phyloP scores from a whole-genome alignment of 2,888 invertebrate species.

The Dendrolimus pini region DNA sequence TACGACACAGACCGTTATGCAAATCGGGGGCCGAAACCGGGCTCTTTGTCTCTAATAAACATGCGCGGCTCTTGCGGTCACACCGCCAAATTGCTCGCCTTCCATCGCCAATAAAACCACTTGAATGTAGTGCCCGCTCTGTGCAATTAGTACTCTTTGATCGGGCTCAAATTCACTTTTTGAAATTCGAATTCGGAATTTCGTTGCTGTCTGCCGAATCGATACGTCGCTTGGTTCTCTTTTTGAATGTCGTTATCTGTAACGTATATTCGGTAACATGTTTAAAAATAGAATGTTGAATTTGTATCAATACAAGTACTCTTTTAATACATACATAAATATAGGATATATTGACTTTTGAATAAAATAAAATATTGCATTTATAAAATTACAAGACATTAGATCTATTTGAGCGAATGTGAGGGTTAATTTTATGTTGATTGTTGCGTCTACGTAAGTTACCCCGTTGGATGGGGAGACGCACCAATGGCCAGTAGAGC shows the following conservation, averaged over 20 bases:
- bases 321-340: too few relatives aligned
- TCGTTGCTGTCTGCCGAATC: background rate
- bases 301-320: too few relatives aligned
- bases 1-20: constrained; percentile 73
- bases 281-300: too few relatives aligned
- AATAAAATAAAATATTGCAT: too few relatives aligned
- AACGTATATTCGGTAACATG: background rate
- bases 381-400: too few relatives aligned
- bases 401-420: too few relatives aligned
- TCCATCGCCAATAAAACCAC: constrained; percentile 56
- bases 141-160: constrained; percentile 57
- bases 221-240: background rate
- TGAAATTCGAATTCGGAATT: constrained; percentile 3
- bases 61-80: constrained; percentile 69
- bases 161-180: constrained; percentile 22
- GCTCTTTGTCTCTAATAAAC: constrained; percentile 72
- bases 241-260: constrained; percentile 1
- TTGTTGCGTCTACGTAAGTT: too few relatives aligned
- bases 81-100: constrained; percentile 64
- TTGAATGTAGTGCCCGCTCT: constrained; percentile 45
- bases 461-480: too few relatives aligned
- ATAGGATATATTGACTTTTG: too few relatives aligned
- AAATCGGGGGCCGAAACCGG: constrained; percentile 59
- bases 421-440: too few relatives aligned
- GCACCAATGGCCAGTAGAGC: too few relatives aligned